These are phyloP conservation scores for Phocoena sinus DNA, from an alignment of 2,113 vertebrate genomes.

Conservation along the genomic window DNA sequence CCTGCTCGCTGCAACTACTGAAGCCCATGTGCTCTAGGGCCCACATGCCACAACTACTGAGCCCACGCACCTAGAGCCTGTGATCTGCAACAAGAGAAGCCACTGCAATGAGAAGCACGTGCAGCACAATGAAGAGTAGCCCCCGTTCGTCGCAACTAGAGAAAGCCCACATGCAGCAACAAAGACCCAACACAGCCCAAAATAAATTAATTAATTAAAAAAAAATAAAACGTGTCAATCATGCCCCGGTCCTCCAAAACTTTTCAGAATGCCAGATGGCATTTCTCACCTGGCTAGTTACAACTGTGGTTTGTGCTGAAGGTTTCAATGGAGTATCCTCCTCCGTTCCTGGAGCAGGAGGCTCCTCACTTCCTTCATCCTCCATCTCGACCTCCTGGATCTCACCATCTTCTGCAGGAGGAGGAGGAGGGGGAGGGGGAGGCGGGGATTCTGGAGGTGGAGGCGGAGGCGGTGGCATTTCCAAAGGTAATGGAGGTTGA, in stretches of 20 bases:
- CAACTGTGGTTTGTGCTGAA: conserved; percentile 67
- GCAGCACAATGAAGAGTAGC: too few relatives aligned
- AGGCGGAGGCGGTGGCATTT: conserved; percentile 87
- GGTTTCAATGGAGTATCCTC: conserved; percentile 86
- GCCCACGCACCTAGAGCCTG: too few relatives aligned
- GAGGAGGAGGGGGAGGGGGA: conserved; percentile 84
- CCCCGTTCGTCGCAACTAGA: too few relatives aligned
- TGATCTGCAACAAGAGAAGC: too few relatives aligned
- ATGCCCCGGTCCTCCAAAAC: neutral
- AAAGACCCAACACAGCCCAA: too few relatives aligned
- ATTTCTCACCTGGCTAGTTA: conserved; percentile 76
- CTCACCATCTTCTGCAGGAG: conserved; percentile 90
- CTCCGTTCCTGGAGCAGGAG: conserved; percentile 95
- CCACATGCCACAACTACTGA: too few relatives aligned
- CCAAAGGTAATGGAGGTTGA: conserved; percentile 90
- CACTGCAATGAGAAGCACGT: too few relatives aligned
- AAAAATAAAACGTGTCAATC: neutral
- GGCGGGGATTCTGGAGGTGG: conserved; percentile 82
- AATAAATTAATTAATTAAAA: too few relatives aligned
- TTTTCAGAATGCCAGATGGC: fast-evolving
- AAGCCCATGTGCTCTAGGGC: too few relatives aligned
- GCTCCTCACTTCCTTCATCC: conserved; percentile 92
- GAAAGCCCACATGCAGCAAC: too few relatives aligned
- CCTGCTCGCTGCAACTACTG: too few relatives aligned
- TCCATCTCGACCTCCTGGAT: conserved; percentile 99